Evolutionary conservation across 1,140 invertebrate species (phyloP).

Genomic region (Nixonia krombeini): DNA sequence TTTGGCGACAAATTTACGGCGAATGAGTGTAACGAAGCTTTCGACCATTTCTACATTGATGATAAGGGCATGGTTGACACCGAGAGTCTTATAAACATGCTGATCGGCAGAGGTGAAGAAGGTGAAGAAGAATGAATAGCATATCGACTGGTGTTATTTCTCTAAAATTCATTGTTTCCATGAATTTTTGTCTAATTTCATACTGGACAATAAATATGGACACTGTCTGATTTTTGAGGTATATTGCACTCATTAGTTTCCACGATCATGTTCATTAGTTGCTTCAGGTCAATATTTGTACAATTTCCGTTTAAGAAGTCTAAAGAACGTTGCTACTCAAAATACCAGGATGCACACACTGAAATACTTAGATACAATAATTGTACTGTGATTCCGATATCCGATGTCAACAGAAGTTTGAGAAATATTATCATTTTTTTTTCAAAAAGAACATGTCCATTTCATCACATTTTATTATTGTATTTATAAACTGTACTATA

Average conservation of each 20-base stretch:
- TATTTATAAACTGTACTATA: conserved; percentile 3
- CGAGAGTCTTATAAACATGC: conserved; percentile 86
- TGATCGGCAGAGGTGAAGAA: conserved; percentile 86
- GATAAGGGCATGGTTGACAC: conserved; percentile 95
- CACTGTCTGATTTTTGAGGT: too few relatives aligned
- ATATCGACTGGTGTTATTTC: not conserved
- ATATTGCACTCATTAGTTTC: too few relatives aligned
- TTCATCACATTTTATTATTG: conserved; percentile 1
- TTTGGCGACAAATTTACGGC: conserved; percentile 97
- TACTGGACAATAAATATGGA: too few relatives aligned
- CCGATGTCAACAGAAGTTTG: not conserved
- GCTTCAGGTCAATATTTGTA: too few relatives aligned
- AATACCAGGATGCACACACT: not conserved
- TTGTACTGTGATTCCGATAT: not conserved
- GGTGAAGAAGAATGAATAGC: conserved; percentile 74
- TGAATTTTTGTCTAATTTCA: too few relatives aligned
- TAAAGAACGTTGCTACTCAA: conserved; percentile 2
- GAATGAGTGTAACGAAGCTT: conserved; percentile 94
- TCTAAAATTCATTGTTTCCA: conserved; percentile 2
- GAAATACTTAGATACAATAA: not conserved
- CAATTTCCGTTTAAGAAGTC: too few relatives aligned
- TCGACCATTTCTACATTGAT: conserved; percentile 95
- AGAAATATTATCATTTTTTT: not conserved
- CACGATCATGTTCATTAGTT: too few relatives aligned
- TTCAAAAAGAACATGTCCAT: not conserved